Evolutionary conservation across 2,888 invertebrate genomes (phyloP).

Genomic region (Panzeria rudis): DNA sequence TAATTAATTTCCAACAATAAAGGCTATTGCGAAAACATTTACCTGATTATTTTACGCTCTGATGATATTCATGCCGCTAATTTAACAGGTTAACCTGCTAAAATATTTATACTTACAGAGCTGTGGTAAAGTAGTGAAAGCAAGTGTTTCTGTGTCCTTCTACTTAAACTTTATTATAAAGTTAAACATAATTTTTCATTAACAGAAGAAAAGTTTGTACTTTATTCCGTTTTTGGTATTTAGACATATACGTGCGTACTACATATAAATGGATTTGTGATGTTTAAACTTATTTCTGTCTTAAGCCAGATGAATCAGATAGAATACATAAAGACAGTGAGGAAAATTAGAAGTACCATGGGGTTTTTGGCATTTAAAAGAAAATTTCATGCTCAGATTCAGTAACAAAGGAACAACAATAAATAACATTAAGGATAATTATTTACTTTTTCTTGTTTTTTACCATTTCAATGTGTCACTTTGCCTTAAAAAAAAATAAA

Average conservation of each 20-base stretch:
- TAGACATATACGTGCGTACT: background rate
- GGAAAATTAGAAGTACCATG: background rate
- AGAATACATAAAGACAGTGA: background rate
- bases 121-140: too few species aligned
- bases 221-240: background rate
- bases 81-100: background rate
- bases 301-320: background rate
- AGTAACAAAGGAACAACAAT: background rate
- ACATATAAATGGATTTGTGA: background rate
- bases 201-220: background rate
- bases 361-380: background rate
- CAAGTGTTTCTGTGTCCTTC: background rate
- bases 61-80: background rate
- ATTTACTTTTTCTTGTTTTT: slow-evolving; percentile 1
- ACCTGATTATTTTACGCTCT: background rate
- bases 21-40: background rate
- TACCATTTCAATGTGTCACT: background rate
- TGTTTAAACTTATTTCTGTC: background rate
- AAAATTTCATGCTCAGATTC: background rate
- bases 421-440: background rate
- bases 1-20: background rate
- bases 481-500: slow-evolving; percentile 49
- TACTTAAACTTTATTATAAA: background rate
- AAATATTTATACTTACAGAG: background rate
- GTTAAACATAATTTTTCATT: background rate